Percentiles rank a stretch among this genome's conserved stretches.
Evolutionary conservation across 2,797 vertebrate genomes (phyloP).

Genomic region (Centroberyx gerrardi): DNA sequence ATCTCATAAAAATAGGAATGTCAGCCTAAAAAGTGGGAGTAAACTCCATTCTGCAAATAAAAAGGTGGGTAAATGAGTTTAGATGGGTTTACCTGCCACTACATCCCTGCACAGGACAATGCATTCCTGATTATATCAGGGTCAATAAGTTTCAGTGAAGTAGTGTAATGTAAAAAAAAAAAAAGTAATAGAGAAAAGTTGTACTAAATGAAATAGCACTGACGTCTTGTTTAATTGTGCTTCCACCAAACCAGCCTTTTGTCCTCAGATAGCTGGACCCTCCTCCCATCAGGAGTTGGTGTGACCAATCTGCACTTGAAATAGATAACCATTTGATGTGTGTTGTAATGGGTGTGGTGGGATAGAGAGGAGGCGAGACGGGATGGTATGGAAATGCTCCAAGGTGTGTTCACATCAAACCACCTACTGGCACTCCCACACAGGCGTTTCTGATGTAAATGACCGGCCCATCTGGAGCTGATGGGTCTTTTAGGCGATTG

Average conservation of each 20-base stretch:
- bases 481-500: conserved; percentile 39
- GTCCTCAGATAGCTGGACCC: conserved; percentile 3
- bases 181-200: not conserved
- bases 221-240: too few relatives aligned
- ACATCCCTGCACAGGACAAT: not conserved
- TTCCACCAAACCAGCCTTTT: not conserved
- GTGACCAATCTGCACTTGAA: conserved; percentile 38
- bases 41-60: not conserved
- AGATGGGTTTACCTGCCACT: not conserved
- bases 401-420: conserved; percentile 38
- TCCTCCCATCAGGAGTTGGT: not conserved
- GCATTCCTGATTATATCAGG: conserved; percentile 10
- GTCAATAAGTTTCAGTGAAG: not conserved
- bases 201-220: too few relatives aligned
- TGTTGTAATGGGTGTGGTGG: conserved; percentile 37
- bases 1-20: too few relatives aligned
- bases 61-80: not conserved
- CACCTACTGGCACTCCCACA: conserved; percentile 37
- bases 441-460: conserved; percentile 69
- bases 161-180: too few relatives aligned
- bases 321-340: conserved; percentile 22
- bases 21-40: not conserved
- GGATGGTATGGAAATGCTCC: conserved; percentile 11
- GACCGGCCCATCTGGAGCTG: conserved; percentile 58
- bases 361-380: conserved; percentile 10